Evolutionary conservation across 1,140 invertebrate genomes (phyloP).

Genomic region (Diuraphis noxia): DNA sequence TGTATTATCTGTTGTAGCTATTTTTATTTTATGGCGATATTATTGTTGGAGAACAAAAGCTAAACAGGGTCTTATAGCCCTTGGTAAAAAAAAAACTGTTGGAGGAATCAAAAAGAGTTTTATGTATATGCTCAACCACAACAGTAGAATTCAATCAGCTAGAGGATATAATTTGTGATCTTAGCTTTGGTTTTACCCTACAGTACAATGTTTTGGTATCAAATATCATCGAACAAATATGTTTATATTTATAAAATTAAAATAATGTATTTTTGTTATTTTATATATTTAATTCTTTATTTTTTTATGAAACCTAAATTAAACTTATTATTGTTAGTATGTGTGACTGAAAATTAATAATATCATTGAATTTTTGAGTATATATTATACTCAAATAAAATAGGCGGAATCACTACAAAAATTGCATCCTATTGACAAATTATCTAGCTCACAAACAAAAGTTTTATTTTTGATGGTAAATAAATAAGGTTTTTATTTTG

Average conservation of each 20-base stretch:
- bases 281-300: not conserved
- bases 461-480: no score
- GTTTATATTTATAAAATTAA: not conserved
- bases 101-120: conserved; percentile 44
- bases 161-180: conserved; percentile 45
- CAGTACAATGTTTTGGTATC: not conserved
- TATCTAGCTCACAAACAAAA: no score
- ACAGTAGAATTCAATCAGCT: conserved; percentile 21
- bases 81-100: conserved; percentile 43
- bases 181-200: not conserved
- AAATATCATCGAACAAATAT: not conserved
- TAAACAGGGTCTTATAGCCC: conserved; percentile 35
- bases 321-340: not conserved
- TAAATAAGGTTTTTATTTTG: no score
- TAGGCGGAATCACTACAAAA: not conserved
- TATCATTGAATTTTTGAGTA: no score
- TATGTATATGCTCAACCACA: conserved; percentile 41
- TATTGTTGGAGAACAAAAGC: conserved; percentile 47
- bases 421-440: no score
- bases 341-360: not conserved
- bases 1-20: conserved; percentile 4
- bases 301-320: not conserved
- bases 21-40: conserved; percentile 39
- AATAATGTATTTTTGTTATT: not conserved
- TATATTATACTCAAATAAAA: no score